Evolutionary conservation across 2,797 vertebrate genomes (phyloP), one percentile per base, ranked within the genome.

Genomic region (Mastacembelus armatus): DNA sequence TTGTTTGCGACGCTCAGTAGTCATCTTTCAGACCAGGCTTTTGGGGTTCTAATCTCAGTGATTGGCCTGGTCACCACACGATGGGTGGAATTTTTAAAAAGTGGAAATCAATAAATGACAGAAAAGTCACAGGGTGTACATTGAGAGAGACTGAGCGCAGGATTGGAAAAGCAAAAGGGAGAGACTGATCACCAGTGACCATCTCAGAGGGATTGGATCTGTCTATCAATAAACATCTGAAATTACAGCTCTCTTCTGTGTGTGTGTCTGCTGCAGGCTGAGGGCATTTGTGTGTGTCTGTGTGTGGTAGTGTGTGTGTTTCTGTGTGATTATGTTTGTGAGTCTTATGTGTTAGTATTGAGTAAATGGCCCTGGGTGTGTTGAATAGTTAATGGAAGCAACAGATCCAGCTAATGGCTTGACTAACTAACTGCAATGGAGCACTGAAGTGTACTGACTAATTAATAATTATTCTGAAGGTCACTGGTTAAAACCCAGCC

Each of bases 211-310:
- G 72, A 79, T 64, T 83, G 65, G 52, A 80, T 72, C 64, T 78
- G 84, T 87, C 81, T 65, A 83, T 90, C 89, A 87, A 92, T 92
- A 85, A 80, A 71, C 61, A 64, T 80, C 87, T 92, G 88, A 88
- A 91, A 90, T 91, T 90, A 87, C 88, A 90, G 70, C 85, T 79
- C 67, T 76, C 11, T 52, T 48, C 35, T 49, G 21, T 26, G 21
- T 51, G 51, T 62, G 67, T 43, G 33, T 42, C 2, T 63, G 44
- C 40, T 50, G 45, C 27, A 57, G 35, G 19, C 27, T 67, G 44
- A 40, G 58, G 49, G 50, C 49, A 60, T 18, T 35, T 55, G 21
- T 32, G 56, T 42, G 40, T 19, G 36, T 32, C 62, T 58, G 26
- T 62, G n/a, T n/a, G n/a, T n/a, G n/a, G n/a, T n/a, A n/a, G 59